Conservation (phyloP, 2,113 vertebrate genomes). For the human (Homo sapiens) region DNA sequence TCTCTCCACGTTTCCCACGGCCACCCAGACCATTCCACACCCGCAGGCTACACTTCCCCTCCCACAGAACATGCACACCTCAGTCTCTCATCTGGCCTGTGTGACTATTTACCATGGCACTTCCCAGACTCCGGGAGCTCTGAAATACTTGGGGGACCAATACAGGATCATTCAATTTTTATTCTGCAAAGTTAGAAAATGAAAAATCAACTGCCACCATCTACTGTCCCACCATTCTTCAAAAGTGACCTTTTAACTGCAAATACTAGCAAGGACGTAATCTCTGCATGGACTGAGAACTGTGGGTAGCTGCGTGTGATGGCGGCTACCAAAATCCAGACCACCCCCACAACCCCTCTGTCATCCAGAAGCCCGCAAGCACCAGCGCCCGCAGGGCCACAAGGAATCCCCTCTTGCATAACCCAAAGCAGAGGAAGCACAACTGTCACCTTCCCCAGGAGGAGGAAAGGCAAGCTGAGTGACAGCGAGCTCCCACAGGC, state of each 20-base stretch:
- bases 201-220: background rate
- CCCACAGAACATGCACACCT: rapidly evolving
- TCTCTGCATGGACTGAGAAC: too few species aligned
- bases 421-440: rapidly evolving
- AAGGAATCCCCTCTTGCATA: rapidly evolving
- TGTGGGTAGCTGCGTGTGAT: rapidly evolving
- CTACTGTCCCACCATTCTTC: background rate
- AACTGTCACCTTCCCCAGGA: rapidly evolving
- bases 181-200: background rate
- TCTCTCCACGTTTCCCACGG: background rate
- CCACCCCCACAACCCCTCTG: too few species aligned
- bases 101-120: background rate
- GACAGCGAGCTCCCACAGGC: background rate
- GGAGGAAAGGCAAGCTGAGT: background rate
- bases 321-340: background rate
- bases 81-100: rapidly evolving
- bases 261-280: rapidly evolving
- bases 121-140: background rate
- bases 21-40: rapidly evolving
- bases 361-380: background rate
- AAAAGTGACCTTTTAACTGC: background rate
- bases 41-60: rapidly evolving
- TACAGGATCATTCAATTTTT: background rate
- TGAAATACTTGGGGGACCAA: background rate
- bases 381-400: background rate